These are phyloP conservation scores for Pheosia tremula DNA, from an alignment of 2,888 invertebrate genomes.

Conservation along the genomic window DNA sequence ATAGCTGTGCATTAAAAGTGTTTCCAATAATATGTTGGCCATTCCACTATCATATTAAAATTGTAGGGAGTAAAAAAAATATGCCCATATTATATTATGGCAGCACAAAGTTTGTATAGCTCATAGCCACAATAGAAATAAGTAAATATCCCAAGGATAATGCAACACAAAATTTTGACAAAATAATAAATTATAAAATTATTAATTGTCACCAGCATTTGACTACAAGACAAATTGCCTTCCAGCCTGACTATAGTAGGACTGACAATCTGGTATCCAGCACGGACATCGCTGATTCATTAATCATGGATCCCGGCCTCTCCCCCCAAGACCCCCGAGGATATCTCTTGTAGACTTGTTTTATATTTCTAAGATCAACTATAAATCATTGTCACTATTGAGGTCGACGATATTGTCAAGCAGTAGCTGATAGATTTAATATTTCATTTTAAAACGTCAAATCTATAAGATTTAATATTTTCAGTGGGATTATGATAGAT, in stretches of 20 bases:
- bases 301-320: constrained; percentile 44
- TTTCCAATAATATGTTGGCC: no score
- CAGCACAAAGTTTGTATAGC: no score
- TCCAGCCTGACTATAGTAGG: constrained; percentile 20
- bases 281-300: constrained; percentile 36
- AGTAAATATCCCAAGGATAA: no score
- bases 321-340: constrained; percentile 28
- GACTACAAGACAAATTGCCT: constrained; percentile 46
- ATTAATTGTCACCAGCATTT: constrained; percentile 36
- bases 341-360: constrained; percentile 28
- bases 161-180: not conserved
- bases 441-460: constrained; percentile 26
- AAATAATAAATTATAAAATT: constrained; percentile 23
- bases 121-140: no score
- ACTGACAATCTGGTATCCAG: constrained; percentile 39
- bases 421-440: constrained; percentile 24
- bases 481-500: not conserved
- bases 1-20: constrained; percentile 2
- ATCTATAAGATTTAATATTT: constrained; percentile 2
- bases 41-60: no score
- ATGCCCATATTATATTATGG: no score
- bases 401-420: constrained; percentile 28
- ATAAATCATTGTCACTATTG: constrained; percentile 37
- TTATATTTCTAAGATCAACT: constrained; percentile 34
- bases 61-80: no score